These are phyloP conservation scores for Sminthurides aquaticus DNA, from an alignment of 2,888 invertebrate genomes.

Conservation along the genomic window DNA sequence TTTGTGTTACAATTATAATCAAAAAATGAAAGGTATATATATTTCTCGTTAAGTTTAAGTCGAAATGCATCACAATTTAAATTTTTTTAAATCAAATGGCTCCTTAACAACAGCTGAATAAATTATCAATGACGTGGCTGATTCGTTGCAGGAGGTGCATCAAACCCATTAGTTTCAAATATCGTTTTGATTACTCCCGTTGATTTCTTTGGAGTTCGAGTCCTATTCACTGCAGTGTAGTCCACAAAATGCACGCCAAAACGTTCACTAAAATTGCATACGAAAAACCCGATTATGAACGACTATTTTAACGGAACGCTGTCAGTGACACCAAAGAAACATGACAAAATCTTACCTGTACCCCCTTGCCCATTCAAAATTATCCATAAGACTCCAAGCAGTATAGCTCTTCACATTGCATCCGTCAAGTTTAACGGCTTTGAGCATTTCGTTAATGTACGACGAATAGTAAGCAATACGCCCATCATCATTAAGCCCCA, in stretches of 20 bases:
- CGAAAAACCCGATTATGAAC: no score
- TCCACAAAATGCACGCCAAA: not conserved
- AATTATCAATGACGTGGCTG: no score
- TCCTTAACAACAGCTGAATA: no score
- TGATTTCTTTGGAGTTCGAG: not conserved
- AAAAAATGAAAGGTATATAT: no score
- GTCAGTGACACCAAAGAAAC: not conserved
- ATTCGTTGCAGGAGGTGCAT: not conserved
- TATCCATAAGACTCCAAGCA: conserved; percentile 40
- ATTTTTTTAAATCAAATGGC: no score
- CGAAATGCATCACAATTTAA: no score
- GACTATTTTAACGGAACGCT: no score
- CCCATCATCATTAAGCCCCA: conserved; percentile 27
- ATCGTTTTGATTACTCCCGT: not conserved
- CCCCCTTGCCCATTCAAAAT: conserved; percentile 26
- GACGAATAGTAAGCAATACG: conserved; percentile 27
- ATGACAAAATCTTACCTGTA: not conserved
- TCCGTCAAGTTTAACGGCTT: conserved; percentile 31
- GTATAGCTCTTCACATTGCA: conserved; percentile 36
- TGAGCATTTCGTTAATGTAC: conserved; percentile 38
- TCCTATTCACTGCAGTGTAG: not conserved
- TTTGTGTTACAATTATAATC: not conserved
- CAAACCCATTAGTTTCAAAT: not conserved
- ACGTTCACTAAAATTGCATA: not conserved
- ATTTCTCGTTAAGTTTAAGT: no score